Percentiles rank a stretch among this genome's conserved stretches.
Conservation (phyloP, 35 echinoderm and acorn worm species). For the Apostichopus californicus region DNA sequence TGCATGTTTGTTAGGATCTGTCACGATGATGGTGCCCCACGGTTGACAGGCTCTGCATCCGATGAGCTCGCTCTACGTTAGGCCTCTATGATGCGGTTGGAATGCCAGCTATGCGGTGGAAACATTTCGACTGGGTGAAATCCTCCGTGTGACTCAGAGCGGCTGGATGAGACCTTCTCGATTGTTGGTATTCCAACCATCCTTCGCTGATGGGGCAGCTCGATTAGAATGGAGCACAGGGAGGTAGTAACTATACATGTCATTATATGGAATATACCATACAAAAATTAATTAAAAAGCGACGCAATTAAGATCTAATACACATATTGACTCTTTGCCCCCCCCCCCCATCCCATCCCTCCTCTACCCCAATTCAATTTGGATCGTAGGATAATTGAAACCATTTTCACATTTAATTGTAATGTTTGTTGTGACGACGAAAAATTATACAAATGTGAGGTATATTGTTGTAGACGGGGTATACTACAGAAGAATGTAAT, state of each 20-base stretch:
- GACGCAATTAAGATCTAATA: too few species aligned
- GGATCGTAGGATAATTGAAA: too few species aligned
- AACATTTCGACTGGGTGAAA: constrained; percentile 17
- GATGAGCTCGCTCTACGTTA: neutral
- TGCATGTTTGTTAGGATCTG: constrained; percentile 8
- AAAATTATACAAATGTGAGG: too few species aligned
- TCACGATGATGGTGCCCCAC: neutral
- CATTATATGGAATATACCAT: neutral
- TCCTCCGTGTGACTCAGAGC: constrained; percentile 34
- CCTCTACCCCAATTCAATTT: too few species aligned
- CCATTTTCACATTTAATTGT: too few species aligned
- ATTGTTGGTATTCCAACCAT: constrained; percentile 22
- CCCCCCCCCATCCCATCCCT: too few species aligned
- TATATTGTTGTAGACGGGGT: neutral
- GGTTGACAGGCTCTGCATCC: neutral
- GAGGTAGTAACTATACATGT: neutral
- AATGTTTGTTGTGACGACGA: too few species aligned
- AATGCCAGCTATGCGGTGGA: constrained; percentile 34
- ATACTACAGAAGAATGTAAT: neutral
- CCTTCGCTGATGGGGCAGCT: neutral
- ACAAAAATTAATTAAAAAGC: too few species aligned
- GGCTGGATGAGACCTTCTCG: neutral
- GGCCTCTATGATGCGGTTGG: neutral
- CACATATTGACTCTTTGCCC: too few species aligned
- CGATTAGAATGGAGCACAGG: neutral